Base-by-base conservation (phyloP, 2,797 vertebrate genomes). In the Xenentodon cancila region DNA sequence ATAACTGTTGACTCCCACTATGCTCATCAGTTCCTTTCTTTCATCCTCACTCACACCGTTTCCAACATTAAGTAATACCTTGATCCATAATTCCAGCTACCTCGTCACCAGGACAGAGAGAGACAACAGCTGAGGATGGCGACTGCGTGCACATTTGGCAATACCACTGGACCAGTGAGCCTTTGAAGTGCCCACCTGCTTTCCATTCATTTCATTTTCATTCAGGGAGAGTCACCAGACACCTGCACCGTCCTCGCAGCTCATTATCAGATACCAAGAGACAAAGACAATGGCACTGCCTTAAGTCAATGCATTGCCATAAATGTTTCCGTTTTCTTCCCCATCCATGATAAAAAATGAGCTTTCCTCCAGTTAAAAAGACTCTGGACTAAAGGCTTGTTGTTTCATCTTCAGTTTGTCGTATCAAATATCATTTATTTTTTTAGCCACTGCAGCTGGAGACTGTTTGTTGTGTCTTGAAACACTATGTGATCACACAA, bases 111-210 rank as follows among this genome's bases (percentile, higher is more conserved):
- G 46, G 37, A 72, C 54, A 57, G 60, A 59, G 60, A 59, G 59
- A 79, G 53, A 59, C 73, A 75, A 72, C 78, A 86, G 79, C 85
- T 82, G 84, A 86, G 51, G 64, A 53, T 79, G 75, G 69, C 55
- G 51, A 73, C 73, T 84, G 65, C 54, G 51, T 9, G 56, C 69
- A 63, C 65, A 73, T 84, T 77, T 80, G 78, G 71, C 75, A 80
- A 81, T 71, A 76, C 60, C 4, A 55, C 43, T 59, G 46, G 68
- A 79, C 74, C 69, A 75, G 83, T 59, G 68, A 60, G 78, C 63
- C 78, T 89, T 90, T 90, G 78, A 90, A 87, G 85, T 79, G 72
- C 71, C 81, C 85, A 88, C 80, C 88, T 90, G 85, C 79, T 87
- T 84, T 85, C 75, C 75, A 86, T 90, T 85, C 67, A 88, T 87